Evolutionary conservation across 2,888 invertebrate genomes (phyloP).

Genomic region (Sinhomidia bicolor): DNA sequence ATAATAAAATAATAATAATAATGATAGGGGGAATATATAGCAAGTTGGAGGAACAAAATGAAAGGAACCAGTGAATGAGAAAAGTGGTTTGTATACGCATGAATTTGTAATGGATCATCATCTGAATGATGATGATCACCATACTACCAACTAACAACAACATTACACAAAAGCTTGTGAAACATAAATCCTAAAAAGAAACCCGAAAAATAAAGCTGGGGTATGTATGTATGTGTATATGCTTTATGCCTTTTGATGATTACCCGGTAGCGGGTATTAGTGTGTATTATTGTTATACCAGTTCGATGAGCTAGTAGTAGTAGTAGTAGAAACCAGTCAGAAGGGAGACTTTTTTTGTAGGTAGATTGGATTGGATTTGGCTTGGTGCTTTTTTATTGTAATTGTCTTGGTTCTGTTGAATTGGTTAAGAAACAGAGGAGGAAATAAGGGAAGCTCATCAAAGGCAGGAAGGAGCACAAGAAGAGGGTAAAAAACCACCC

Average conservation of each 20-base stretch:
- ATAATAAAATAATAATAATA: too few species aligned
- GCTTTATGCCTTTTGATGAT: too few species aligned
- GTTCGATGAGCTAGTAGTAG: slow-evolving; percentile 1
- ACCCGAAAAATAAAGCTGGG: neutral
- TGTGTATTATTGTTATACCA: neutral
- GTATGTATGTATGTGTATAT: too few species aligned
- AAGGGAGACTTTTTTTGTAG: neutral
- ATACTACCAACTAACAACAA: slow-evolving; percentile 4
- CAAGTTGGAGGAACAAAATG: slow-evolving; percentile 4
- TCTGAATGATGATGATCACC: slow-evolving; percentile 5
- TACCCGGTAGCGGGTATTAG: slow-evolving; percentile 51
- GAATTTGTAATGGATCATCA: slow-evolving; percentile 63
- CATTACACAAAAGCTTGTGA: neutral
- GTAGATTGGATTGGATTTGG: slow-evolving; percentile 34
- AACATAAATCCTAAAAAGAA: neutral
- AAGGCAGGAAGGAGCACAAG: too few species aligned
- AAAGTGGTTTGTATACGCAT: slow-evolving; percentile 62
- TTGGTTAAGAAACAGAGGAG: slow-evolving; percentile 15
- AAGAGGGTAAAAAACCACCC: slow-evolving; percentile 39
- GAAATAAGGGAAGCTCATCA: slow-evolving; percentile 48
- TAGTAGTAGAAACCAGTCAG: neutral
- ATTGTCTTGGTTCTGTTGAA: slow-evolving; percentile 5
- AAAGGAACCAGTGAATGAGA: slow-evolving; percentile 52
- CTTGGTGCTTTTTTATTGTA: neutral
- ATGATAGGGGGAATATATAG: neutral